A percentile compares a stretch with the other conserved stretches of the same genome.
Conservation (phyloP, 2,797 vertebrate species). For the Novumbra hubbsi region DNA sequence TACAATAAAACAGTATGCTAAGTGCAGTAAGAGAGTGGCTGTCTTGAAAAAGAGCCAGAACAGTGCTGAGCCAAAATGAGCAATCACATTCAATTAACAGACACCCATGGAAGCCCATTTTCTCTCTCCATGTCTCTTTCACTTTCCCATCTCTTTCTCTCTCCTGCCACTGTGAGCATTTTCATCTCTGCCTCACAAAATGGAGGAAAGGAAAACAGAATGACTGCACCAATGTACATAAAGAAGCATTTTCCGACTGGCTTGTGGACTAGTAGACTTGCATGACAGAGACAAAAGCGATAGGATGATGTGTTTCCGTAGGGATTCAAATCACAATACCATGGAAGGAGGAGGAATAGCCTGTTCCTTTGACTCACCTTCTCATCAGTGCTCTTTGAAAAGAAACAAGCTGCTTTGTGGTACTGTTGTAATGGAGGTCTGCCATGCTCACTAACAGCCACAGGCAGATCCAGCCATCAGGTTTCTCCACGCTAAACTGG, state of each 20-base stretch:
- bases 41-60: background rate
- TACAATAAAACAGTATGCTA: background rate
- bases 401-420: too few species aligned
- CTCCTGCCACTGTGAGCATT: background rate
- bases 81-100: conserved; percentile 10
- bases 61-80: conserved; percentile 5
- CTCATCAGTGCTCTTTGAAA: background rate
- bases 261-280: background rate
- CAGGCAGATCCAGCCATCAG: background rate
- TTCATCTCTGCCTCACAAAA: background rate
- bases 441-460: background rate
- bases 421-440: background rate
- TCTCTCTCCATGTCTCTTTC: background rate
- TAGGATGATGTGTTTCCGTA: background rate
- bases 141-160: background rate
- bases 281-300: background rate
- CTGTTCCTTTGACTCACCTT: background rate
- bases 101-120: conserved; percentile 1
- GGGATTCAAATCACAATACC: background rate
- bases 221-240: background rate
- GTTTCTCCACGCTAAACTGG: background rate
- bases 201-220: background rate
- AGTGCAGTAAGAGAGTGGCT: background rate
- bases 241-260: background rate
- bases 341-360: background rate